phyloP scores from a whole-genome alignment of 2,797 vertebrate genomes.

The Pogonophryne albipinna region DNA sequence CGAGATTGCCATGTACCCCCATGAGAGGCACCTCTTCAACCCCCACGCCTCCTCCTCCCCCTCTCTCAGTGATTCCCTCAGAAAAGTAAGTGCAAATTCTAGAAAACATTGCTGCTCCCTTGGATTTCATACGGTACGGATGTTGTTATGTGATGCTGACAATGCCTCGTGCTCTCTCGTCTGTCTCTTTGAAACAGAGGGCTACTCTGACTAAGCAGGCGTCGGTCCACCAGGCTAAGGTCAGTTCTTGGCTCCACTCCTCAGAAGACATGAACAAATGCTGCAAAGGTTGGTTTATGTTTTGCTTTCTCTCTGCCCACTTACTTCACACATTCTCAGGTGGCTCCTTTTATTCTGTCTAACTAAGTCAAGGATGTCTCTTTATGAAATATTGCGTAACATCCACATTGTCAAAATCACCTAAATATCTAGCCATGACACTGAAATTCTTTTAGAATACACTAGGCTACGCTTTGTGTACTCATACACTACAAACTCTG shows the following conservation, averaged over 20 bases:
- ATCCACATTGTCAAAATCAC: no score
- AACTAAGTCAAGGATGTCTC: no score
- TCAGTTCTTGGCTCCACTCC: conserved; percentile 91
- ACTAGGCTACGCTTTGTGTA: no score
- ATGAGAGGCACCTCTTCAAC: conserved; percentile 88
- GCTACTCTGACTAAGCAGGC: conserved; percentile 89
- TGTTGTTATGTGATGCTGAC: neutral
- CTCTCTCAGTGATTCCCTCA: conserved; percentile 77
- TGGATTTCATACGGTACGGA: neutral
- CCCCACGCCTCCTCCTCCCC: conserved; percentile 80
- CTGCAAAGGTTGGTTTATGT: conserved; percentile 87
- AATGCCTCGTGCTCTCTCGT: neutral
- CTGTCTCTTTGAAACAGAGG: conserved; percentile 70
- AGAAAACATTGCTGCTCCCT: neutral
- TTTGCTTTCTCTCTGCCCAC: neutral
- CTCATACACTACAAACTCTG: no score
- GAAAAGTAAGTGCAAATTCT: conserved; percentile 82
- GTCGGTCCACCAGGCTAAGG: conserved; percentile 88
- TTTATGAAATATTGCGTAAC: no score
- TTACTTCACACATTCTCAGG: neutral
- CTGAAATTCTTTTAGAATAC: no score
- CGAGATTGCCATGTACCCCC: conserved; percentile 94
- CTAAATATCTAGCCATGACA: no score
- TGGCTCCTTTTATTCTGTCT: neutral
- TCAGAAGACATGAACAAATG: conserved; percentile 96